Percentiles rank a stretch among this genome's conserved stretches.
Evolutionary conservation across 2,113 vertebrate genomes (phyloP).

Genomic region (Trematocara marginatum): DNA sequence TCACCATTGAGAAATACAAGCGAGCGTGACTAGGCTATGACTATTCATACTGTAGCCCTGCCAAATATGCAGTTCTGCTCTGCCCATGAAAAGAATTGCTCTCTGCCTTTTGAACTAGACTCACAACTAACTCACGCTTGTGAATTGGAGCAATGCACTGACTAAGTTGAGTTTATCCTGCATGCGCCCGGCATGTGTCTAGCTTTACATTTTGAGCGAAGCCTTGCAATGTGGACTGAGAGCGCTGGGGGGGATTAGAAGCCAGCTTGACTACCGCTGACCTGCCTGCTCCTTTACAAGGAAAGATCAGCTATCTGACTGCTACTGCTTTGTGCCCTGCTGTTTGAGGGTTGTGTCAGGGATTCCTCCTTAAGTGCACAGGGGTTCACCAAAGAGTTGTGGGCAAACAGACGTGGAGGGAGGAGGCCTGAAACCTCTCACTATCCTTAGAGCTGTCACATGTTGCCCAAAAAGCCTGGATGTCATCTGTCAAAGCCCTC

Average conservation of each 20-base stretch:
- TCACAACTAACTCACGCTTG: neutral
- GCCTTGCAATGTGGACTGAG: constrained; percentile 25
- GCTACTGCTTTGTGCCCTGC: constrained; percentile 70
- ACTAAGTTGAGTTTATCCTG: neutral
- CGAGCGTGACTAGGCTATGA: neutral
- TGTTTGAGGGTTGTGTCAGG: constrained; percentile 69
- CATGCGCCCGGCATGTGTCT: constrained; percentile 4
- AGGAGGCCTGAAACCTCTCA: constrained; percentile 8
- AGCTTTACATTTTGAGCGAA: constrained; percentile 28
- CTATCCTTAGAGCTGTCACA: constrained; percentile 21
- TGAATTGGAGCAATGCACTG: neutral
- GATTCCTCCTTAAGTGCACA: constrained; percentile 68
- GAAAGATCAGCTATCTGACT: constrained; percentile 60
- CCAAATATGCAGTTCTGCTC: neutral
- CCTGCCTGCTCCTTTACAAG: constrained; percentile 65
- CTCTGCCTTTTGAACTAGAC: neutral
- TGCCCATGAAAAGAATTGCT: neutral
- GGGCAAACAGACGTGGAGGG: constrained; percentile 26
- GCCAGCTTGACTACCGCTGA: constrained; percentile 44
- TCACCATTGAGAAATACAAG: neutral
- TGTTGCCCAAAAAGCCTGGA: constrained; percentile 14
- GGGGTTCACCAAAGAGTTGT: constrained; percentile 68
- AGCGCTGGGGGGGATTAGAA: constrained; percentile 31
- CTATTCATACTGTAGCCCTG: neutral
- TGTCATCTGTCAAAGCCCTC: constrained; percentile 67